These are phyloP conservation scores for Osmerus eperlanus DNA, from an alignment of 2,113 vertebrate genomes.

Conservation along the genomic window DNA sequence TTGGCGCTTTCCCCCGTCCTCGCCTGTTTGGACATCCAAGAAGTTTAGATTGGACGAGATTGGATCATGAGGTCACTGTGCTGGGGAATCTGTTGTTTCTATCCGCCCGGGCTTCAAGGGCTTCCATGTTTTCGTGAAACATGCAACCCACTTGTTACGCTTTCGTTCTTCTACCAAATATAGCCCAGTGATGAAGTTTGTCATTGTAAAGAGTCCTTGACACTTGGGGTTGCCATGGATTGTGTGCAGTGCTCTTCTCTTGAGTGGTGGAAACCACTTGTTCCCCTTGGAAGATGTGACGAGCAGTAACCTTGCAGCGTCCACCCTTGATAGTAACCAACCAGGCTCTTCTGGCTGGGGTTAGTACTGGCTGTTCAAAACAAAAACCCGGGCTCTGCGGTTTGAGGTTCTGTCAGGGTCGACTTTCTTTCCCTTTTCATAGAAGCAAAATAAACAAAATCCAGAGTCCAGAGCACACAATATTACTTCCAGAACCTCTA, in stretches of 20 bases:
- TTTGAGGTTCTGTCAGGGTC: slow-evolving; percentile 17
- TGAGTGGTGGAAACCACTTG: slow-evolving; percentile 12
- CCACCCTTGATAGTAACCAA: background rate
- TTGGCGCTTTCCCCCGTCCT: background rate
- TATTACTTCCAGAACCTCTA: slow-evolving; percentile 16
- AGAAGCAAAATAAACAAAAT: slow-evolving; percentile 25
- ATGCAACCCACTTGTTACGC: background rate
- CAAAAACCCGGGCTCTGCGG: background rate
- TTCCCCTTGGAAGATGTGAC: background rate
- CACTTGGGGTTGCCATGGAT: background rate
- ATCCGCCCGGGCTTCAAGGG: background rate
- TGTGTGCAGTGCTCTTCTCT: background rate
- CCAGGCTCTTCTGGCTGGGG: background rate
- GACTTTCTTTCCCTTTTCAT: background rate
- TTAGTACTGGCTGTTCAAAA: too few relatives aligned
- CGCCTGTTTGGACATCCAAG: background rate
- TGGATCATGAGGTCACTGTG: background rate
- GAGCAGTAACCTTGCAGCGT: background rate
- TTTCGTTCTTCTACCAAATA: background rate
- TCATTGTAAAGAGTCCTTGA: background rate
- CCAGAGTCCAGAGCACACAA: background rate
- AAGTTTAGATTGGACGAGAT: background rate
- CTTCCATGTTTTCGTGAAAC: background rate
- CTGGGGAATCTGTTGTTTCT: background rate
- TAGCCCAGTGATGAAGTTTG: slow-evolving; percentile 1